Percentiles rank a stretch among this genome's conserved stretches.
phyloP scores from a whole-genome alignment of 2,797 vertebrate genomes.

The Bryconaethiops microstoma region DNA sequence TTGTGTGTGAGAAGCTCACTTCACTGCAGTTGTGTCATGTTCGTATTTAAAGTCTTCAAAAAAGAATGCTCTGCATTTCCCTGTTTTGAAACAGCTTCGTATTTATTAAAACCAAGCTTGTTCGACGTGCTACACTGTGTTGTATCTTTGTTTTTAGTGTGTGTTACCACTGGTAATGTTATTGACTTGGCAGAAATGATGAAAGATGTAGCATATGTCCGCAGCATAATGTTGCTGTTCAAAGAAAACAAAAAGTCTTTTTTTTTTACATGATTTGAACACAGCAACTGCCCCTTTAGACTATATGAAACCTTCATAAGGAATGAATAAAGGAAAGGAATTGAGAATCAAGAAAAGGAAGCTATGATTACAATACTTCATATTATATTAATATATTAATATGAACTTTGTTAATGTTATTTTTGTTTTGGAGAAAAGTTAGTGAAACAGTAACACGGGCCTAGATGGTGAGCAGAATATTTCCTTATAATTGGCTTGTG shows the following conservation, averaged over 20 bases:
- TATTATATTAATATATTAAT: too few relatives aligned
- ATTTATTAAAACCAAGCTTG: not conserved
- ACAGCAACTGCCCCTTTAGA: too few relatives aligned
- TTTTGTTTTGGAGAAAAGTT: too few relatives aligned
- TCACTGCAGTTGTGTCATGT: conserved; percentile 22
- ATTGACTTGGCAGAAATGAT: not conserved
- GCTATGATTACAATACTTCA: too few relatives aligned
- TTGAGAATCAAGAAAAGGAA: too few relatives aligned
- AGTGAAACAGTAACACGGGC: too few relatives aligned
- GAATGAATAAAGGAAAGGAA: too few relatives aligned
- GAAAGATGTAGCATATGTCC: not conserved
- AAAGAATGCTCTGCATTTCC: conserved; percentile 5
- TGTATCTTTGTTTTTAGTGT: not conserved
- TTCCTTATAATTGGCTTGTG: not conserved
- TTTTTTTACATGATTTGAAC: too few relatives aligned
- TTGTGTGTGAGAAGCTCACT: conserved; percentile 19
- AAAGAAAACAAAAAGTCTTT: rapidly evolving
- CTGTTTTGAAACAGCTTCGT: not conserved
- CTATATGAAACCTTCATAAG: too few relatives aligned
- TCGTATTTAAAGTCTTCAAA: conserved; percentile 13
- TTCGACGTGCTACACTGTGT: not conserved
- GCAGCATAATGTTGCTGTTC: not conserved
- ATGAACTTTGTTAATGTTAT: too few relatives aligned
- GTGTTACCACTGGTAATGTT: not conserved
- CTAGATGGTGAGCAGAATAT: not conserved